Evolutionary conservation across 1,140 invertebrate genomes (phyloP).

Genomic region (Aphaenogaster rudis): DNA sequence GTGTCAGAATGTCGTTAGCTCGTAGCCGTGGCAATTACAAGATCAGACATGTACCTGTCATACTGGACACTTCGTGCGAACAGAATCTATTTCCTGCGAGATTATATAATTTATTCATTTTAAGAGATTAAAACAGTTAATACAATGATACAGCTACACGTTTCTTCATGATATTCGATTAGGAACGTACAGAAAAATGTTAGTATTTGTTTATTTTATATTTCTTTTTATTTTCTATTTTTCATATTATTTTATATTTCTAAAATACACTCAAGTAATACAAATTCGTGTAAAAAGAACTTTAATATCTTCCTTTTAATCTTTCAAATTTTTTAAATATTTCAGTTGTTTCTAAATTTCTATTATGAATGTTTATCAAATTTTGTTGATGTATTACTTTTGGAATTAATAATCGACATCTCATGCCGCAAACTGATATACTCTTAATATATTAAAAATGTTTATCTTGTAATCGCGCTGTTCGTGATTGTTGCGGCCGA

Average conservation of each 20-base stretch:
- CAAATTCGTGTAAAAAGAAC: background rate
- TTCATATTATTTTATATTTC: background rate
- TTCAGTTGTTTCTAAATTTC: background rate
- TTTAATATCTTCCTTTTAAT: background rate
- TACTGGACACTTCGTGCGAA: background rate
- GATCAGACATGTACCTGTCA: slow-evolving; percentile 21
- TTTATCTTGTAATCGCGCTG: slow-evolving; percentile 3
- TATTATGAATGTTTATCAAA: background rate
- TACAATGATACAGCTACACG: background rate
- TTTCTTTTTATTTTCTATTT: background rate
- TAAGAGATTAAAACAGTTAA: background rate
- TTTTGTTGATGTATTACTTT: background rate
- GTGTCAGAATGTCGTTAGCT: slow-evolving; percentile 65
- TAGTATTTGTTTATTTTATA: background rate
- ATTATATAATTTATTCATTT: background rate
- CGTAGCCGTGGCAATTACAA: slow-evolving; percentile 56
- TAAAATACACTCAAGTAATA: background rate
- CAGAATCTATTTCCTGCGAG: slow-evolving; percentile 6
- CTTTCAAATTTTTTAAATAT: background rate
- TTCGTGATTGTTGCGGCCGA: slow-evolving; percentile 28
- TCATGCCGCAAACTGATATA: background rate
- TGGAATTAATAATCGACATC: background rate
- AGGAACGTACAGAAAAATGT: background rate
- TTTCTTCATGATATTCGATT: background rate
- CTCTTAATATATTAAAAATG: slow-evolving; percentile 7